Base-by-base conservation (phyloP, 2,888 invertebrate species). In the Palloptera scutellata region DNA sequence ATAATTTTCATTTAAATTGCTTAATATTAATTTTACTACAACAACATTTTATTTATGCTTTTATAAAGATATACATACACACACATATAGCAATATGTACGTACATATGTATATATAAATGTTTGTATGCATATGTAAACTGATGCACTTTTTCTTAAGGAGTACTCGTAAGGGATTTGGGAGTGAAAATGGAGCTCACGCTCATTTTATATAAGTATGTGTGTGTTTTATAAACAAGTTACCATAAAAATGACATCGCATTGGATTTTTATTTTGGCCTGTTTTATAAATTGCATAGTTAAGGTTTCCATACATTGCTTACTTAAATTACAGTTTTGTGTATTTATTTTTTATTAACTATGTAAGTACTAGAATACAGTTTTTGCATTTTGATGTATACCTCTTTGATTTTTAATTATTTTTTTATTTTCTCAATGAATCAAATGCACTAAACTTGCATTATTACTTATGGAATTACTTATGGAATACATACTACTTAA, bases 1-100 rank as follows among this genome's bases (percentile, higher is more conserved):
- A 58, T 64, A 42, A 58, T 64, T 45, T 63, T 63, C 55, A 54
- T 63, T 55, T 63, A 55, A 55, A 63, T 54, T 43, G 30, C 55
- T 63, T 63, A 55, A 63, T 57, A 42, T n/a, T 63, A 63, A 63
- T 63, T 63, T 43, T 42, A 55, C 43, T 63, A 63, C 15, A 55
- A 45, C 55, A 54, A 62, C 52, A 62, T 62, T 52, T 48, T 52
- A 52, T 62, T 30, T 42, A 42, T 40, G 40, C 1, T 52, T 53
- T 12, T 17, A 30, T 53, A 42, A 45, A 55, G 17, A 42, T 63
- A 15, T 63, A 42, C 10, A 19, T 11, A 3, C 10, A 54, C 10
- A 54, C 10, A 54, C 17, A 54, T 54, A 54, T 54, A 51, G 4
- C 10, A 1, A 11, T 53, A 54, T 43, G 30, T 63, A 45, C 12